Conservation (phyloP, 2,797 vertebrate genomes). For the Megalops cyprinoides region DNA sequence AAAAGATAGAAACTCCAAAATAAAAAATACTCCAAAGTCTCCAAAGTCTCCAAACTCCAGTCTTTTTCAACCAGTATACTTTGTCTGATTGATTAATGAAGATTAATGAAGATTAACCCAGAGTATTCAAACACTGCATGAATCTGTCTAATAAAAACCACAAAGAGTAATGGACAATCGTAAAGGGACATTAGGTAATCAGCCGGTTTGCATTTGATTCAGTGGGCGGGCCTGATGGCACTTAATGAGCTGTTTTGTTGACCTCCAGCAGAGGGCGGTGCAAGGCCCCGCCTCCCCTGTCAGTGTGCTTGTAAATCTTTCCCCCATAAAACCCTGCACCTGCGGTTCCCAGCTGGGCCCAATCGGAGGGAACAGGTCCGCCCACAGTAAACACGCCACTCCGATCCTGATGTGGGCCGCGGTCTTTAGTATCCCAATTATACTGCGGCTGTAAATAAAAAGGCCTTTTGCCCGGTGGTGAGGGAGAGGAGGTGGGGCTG, state of each 20-base stretch:
- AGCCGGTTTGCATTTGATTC: constrained; percentile 12
- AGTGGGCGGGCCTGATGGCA: background rate
- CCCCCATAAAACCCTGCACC: constrained; percentile 73
- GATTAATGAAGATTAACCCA: background rate
- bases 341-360: constrained; percentile 58
- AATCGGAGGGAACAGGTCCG: constrained; percentile 37
- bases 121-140: background rate
- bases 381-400: constrained; percentile 71
- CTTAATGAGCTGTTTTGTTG: background rate
- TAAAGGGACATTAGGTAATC: background rate
- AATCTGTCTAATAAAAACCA: background rate
- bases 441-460: constrained; percentile 62
- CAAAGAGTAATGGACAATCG: too few relatives aligned
- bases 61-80: background rate
- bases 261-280: constrained; percentile 48
- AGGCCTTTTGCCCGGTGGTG: constrained; percentile 37
- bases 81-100: background rate
- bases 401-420: constrained; percentile 40
- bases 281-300: background rate
- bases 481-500: background rate
- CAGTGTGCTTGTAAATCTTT: constrained; percentile 60
- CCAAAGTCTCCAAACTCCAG: background rate
- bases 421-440: constrained; percentile 51
- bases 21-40: too few relatives aligned
- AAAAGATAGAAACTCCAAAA: too few relatives aligned